phyloP scores from a whole-genome alignment of 1,140 invertebrate species.

The Camponotus vicinus region DNA sequence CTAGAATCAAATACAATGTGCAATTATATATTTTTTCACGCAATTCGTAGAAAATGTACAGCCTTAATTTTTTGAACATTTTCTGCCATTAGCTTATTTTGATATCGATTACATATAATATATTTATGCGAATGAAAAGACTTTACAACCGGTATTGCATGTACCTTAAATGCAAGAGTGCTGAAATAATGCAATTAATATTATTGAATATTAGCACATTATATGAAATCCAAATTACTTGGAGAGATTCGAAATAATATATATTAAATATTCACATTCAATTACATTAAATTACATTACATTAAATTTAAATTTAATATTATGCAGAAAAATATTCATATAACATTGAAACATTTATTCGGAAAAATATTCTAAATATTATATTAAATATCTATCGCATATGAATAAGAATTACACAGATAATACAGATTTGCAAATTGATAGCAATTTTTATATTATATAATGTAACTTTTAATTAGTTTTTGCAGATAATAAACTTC shows the following conservation, averaged over 20 bases:
- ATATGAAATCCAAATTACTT: not conserved
- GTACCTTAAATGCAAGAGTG: not conserved
- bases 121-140: constrained; percentile 15
- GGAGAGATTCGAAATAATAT: not conserved
- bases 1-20: constrained; percentile 20
- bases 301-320: not conserved
- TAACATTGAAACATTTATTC: not conserved
- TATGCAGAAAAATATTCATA: not conserved
- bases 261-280: not conserved
- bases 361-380: not conserved
- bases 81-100: constrained; percentile 3
- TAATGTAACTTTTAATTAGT: constrained; percentile 1
- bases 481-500: not conserved
- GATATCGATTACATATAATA: constrained; percentile 1
- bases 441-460: not conserved
- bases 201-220: not conserved
- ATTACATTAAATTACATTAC: too few relatives aligned
- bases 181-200: constrained; percentile 1
- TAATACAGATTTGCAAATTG: not conserved
- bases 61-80: constrained; percentile 40
- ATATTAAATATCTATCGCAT: not conserved
- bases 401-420: not conserved
- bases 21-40: constrained; percentile 1
- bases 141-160: constrained; percentile 19
- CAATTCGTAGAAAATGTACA: constrained; percentile 58